Conservation (phyloP, 37 sponge, comb jelly and placozoan species). For the Beroe ovata region DNA sequence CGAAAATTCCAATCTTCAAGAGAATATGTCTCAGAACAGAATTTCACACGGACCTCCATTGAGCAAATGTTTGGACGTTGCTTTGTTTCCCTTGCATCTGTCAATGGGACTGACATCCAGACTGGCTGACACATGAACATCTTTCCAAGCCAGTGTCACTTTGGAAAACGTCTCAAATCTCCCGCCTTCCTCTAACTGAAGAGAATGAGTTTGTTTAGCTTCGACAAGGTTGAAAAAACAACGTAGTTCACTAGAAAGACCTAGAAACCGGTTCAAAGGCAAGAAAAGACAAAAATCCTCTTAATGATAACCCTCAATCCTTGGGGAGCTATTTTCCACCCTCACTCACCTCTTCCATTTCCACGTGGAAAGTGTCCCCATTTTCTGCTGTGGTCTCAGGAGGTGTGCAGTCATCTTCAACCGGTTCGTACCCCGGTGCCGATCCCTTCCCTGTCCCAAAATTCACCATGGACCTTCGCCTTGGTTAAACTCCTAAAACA, state of each 20-base stretch:
- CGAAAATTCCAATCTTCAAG: too few species aligned
- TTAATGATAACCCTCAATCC: too few species aligned
- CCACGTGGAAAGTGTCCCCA: not conserved
- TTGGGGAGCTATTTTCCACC: too few species aligned
- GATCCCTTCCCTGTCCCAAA: not conserved
- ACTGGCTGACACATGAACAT: not conserved
- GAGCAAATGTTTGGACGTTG: conserved; percentile 16
- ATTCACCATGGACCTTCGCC: too few species aligned
- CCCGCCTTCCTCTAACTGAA: conserved; percentile 2
- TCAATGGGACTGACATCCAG: not conserved
- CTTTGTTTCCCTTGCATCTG: conserved; percentile 1
- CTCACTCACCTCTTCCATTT: not conserved
- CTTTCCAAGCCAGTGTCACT: conserved; percentile 39
- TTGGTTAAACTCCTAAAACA: too few species aligned
- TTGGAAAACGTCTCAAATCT: conserved; percentile 17
- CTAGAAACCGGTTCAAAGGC: too few species aligned
- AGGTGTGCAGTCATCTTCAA: not conserved
- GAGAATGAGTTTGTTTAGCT: too few species aligned
- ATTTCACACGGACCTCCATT: conserved; percentile 5
- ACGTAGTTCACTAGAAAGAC: too few species aligned
- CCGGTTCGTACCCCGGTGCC: not conserved
- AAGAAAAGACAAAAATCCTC: too few species aligned
- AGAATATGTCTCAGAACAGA: too few species aligned
- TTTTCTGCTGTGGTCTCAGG: not conserved
- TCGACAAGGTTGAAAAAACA: too few species aligned